Conservation (phyloP, 2,888 invertebrate species). For the Perithous albicinctus region DNA sequence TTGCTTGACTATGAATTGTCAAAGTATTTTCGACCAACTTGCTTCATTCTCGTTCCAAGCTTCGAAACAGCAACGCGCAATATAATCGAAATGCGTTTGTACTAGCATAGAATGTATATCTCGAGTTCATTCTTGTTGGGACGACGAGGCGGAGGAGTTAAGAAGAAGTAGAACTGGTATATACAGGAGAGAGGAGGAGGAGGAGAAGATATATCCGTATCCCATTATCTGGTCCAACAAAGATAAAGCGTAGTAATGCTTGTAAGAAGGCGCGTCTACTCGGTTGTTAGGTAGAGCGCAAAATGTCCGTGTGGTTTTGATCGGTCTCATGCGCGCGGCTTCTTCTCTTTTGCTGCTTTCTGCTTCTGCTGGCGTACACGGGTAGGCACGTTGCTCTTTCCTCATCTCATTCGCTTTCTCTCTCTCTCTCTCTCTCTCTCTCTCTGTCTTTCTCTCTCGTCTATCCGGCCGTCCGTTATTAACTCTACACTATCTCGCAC, state of each 20-base stretch:
- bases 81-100: constrained; percentile 19
- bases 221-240: constrained; percentile 64
- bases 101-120: constrained; percentile 37
- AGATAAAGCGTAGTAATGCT: constrained; percentile 67
- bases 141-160: constrained; percentile 35
- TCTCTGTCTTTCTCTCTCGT: constrained; percentile 69
- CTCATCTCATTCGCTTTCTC: constrained; percentile 64
- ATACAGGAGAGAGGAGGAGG: background rate
- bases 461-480: constrained; percentile 81
- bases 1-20: background rate
- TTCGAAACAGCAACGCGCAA: constrained; percentile 22
- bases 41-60: constrained; percentile 28
- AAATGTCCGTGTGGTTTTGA: constrained; percentile 67
- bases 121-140: constrained; percentile 50
- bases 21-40: background rate
- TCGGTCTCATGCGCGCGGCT: constrained; percentile 60
- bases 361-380: constrained; percentile 55
- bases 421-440: constrained; percentile 57
- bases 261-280: constrained; percentile 64
- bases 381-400: constrained; percentile 52
- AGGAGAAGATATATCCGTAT: constrained; percentile 41
- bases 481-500: constrained; percentile 81
- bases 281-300: constrained; percentile 66
- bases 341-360: constrained; percentile 59
- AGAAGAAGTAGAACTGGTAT: constrained; percentile 22